Percentiles rank a stretch among this genome's conserved stretches.
These are phyloP conservation scores for Sebastes oblongus DNA, from an alignment of 2,797 vertebrate genomes.

Conservation along the genomic window DNA sequence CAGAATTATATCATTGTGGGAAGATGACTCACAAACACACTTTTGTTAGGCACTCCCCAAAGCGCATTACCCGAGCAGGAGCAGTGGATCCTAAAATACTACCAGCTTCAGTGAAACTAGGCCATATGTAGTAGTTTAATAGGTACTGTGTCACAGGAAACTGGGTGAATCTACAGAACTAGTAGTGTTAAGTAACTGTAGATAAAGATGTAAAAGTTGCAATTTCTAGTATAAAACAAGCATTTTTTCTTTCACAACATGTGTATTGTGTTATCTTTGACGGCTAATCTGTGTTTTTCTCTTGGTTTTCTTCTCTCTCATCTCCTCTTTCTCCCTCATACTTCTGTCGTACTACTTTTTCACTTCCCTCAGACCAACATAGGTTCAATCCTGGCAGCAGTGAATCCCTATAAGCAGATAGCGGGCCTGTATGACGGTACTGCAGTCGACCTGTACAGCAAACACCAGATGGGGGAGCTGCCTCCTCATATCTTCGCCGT, in stretches of 20 bases:
- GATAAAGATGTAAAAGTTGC: background rate
- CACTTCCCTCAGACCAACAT: slow-evolving; percentile 87
- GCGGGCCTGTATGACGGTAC: slow-evolving; percentile 83
- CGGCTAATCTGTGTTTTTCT: background rate
- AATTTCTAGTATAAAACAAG: background rate
- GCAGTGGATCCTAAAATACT: slow-evolving; percentile 61
- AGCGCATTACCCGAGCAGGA: slow-evolving; percentile 43
- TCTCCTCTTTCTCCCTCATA: background rate
- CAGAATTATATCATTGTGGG: slow-evolving; percentile 41
- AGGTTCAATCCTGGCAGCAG: slow-evolving; percentile 91
- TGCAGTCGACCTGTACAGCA: slow-evolving; percentile 87
- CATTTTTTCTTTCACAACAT: background rate
- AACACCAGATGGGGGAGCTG: slow-evolving; percentile 91
- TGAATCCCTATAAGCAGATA: slow-evolving; percentile 92
- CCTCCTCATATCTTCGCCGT: slow-evolving; percentile 93
- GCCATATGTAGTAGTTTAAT: slow-evolving; percentile 21
- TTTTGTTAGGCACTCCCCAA: slow-evolving; percentile 51
- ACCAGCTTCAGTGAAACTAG: slow-evolving; percentile 53
- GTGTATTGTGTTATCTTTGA: background rate
- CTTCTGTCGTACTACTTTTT: background rate
- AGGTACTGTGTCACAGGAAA: slow-evolving; percentile 18
- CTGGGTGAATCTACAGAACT: background rate
- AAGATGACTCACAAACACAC: slow-evolving; percentile 75
- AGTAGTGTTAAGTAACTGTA: background rate
- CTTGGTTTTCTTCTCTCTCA: background rate